These are phyloP conservation scores for Eupeodes luniger DNA, from an alignment of 2,888 invertebrate species.

Conservation along the genomic window DNA sequence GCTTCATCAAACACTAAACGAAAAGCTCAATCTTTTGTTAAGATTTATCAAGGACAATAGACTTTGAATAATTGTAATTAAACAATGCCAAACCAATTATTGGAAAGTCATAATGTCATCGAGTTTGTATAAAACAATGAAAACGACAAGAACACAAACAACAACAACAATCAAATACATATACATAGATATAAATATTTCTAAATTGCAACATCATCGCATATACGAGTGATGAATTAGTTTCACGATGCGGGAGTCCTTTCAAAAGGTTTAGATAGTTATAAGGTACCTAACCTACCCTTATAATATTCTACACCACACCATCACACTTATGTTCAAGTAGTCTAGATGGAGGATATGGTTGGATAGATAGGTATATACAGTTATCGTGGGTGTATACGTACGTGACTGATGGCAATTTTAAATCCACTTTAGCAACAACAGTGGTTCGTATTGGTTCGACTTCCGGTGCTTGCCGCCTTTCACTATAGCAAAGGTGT, in stretches of 20 bases:
- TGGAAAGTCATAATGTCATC: conserved; percentile 27
- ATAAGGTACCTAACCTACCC: not conserved
- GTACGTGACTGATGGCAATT: conserved; percentile 70
- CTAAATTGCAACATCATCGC: conserved; percentile 48
- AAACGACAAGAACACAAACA: conserved; percentile 5
- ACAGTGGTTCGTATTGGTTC: conserved; percentile 43
- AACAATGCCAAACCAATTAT: conserved; percentile 19
- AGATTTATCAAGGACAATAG: conserved; percentile 25
- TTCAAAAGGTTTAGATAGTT: not conserved
- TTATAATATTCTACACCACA: not conserved
- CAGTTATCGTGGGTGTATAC: not conserved
- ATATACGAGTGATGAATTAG: conserved; percentile 18
- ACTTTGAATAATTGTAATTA: conserved; percentile 54
- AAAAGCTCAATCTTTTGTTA: conserved; percentile 1
- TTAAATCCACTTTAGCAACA: conserved; percentile 49
- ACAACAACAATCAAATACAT: too few relatives aligned
- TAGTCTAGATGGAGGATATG: not conserved
- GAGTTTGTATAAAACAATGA: conserved; percentile 2
- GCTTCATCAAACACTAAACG: not conserved
- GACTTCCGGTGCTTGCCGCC: conserved; percentile 64
- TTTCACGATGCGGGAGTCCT: conserved; percentile 7
- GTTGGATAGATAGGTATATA: not conserved
- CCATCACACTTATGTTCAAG: not conserved
- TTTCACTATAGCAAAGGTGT: conserved; percentile 40
- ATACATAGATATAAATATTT: not conserved